phyloP scores from a whole-genome alignment of 2,113 vertebrate genomes.

The Jacana jacana region DNA sequence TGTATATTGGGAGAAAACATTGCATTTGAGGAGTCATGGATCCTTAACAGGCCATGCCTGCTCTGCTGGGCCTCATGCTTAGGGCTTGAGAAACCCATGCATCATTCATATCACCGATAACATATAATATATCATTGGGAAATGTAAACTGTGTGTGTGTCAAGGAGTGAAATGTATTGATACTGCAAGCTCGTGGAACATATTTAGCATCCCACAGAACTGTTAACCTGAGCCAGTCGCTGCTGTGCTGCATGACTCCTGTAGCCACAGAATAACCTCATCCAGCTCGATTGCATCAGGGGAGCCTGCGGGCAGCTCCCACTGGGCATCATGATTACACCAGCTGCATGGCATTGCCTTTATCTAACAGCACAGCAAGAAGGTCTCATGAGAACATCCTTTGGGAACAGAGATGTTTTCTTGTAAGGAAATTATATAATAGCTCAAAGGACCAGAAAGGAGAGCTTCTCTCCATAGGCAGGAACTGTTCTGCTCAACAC shows the following conservation, averaged over 20 bases:
- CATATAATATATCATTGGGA: neutral
- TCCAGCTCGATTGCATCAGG: neutral
- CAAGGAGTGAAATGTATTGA: neutral
- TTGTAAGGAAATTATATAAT: neutral
- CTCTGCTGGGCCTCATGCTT: neutral
- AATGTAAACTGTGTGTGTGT: neutral
- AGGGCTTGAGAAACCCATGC: neutral
- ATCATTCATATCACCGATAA: neutral
- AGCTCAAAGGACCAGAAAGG: neutral
- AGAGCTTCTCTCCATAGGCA: neutral
- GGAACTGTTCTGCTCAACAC: neutral
- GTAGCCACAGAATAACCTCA: neutral
- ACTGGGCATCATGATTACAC: neutral
- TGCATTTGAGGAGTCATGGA: neutral
- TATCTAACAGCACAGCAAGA: neutral
- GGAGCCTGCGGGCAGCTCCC: neutral
- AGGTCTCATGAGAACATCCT: neutral
- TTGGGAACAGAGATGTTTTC: neutral
- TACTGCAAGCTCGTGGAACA: accelerated
- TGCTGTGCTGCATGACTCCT: neutral
- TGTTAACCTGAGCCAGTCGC: accelerated
- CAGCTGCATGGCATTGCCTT: neutral
- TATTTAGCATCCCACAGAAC: neutral
- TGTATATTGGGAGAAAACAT: neutral
- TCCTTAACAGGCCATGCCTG: neutral